A percentile compares a stretch with the other conserved stretches of the same genome.
phyloP scores from a whole-genome alignment of 2,113 vertebrate species.

The Sylvia atricapilla region DNA sequence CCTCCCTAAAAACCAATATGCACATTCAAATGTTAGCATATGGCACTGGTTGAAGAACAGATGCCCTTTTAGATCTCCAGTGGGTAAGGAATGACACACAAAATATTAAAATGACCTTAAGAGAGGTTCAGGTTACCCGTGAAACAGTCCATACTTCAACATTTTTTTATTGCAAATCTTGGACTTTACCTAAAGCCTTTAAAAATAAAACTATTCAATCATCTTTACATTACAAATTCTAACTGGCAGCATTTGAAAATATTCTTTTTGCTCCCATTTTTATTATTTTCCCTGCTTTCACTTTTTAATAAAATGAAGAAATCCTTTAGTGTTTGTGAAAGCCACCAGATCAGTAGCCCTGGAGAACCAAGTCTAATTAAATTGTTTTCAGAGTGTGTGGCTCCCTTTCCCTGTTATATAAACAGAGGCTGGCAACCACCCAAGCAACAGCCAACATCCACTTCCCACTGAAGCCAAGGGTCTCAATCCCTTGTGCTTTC shows the following conservation, averaged over 20 bases:
- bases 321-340: background rate
- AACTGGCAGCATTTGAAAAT: background rate
- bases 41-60: background rate
- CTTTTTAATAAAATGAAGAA: background rate
- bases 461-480: background rate
- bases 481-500: background rate
- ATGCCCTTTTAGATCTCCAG: background rate
- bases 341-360: background rate
- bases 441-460: background rate
- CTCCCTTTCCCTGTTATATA: background rate
- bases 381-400: background rate
- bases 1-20: background rate
- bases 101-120: background rate
- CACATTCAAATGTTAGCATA: background rate
- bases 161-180: background rate
- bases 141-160: background rate
- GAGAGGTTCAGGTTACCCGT: background rate
- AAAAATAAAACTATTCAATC: background rate
- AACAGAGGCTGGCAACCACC: background rate
- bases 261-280: background rate
- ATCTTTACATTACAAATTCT: background rate
- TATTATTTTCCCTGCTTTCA: background rate
- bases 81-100: background rate
- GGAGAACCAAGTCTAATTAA: background rate
- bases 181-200: background rate